These are phyloP conservation scores for Stenolophus ochropezus DNA, from an alignment of 2,888 invertebrate species.

Conservation along the genomic window DNA sequence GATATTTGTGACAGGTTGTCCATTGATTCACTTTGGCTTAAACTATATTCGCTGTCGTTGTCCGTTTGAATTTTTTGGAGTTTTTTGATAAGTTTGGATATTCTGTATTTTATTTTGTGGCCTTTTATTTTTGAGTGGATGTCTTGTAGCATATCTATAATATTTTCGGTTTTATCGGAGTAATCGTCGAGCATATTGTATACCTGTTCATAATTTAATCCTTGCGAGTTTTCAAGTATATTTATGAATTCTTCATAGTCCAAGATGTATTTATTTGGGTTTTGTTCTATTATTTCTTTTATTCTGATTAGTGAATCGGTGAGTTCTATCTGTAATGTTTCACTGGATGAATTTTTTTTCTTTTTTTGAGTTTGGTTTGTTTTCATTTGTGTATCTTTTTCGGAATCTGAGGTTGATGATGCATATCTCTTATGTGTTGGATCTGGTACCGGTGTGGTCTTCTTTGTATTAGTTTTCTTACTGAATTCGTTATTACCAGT, in stretches of 20 bases:
- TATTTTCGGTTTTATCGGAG: background rate
- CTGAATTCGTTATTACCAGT: background rate
- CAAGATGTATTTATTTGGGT: too few species aligned
- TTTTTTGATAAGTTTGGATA: too few species aligned
- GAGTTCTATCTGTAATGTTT: too few species aligned
- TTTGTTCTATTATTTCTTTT: too few species aligned
- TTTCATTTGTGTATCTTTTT: background rate
- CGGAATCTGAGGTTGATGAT: background rate
- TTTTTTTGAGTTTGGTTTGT: too few species aligned
- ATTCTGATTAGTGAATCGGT: too few species aligned
- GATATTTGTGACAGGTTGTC: too few species aligned
- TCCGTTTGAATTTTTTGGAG: too few species aligned
- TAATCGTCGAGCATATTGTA: background rate
- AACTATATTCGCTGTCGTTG: too few species aligned
- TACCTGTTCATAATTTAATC: background rate
- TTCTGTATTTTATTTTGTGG: background rate
- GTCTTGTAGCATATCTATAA: background rate
- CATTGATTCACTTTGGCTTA: too few species aligned
- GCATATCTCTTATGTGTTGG: background rate
- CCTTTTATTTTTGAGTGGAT: background rate
- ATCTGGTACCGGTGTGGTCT: too few species aligned
- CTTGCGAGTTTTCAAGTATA: background rate
- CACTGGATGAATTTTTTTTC: too few species aligned
- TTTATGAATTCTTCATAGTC: background rate
- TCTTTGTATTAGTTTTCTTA: background rate